Base-by-base conservation (phyloP, 2,113 vertebrate genomes). In the Chinchilla lanigera region DNA sequence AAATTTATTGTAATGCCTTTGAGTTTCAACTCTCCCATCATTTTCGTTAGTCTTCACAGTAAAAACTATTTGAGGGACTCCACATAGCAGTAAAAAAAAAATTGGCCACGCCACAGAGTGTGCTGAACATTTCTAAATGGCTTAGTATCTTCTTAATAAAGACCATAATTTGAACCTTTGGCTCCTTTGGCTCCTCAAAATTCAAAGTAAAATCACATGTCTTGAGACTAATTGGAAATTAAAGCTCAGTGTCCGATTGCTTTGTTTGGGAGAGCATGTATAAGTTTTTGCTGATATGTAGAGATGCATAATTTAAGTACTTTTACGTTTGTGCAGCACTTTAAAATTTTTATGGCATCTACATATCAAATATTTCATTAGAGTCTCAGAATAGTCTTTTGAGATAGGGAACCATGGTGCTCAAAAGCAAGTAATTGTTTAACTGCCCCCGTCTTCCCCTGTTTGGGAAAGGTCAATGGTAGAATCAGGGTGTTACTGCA, bases 1-100 rank as follows among this genome's bases (percentile, higher is more conserved):
- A 78, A 95, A 92, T 93, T 95, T 90, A 92, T n/a, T 89, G 75
- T 96, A 96, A 97, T 97, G 92, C 94, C 97, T 41, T 67, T 97
- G 63, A 71, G n/a, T 98, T 98, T 98, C 93, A 98, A 96, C 77
- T 90, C n/a, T 95, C 26, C 96, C 86, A 96, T 85, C 14, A 80
- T 75, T 97, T 98, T 98, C 97, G 98, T 98, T 98, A 97, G 61
- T 96, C 92, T 98, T 97, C 93, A 91, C 44, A 78, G 33, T 89
- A 93, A 97, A 98, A 97, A 61, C 88, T 97, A 95, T 96, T 97
- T 47, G 95, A 73, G 94, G 81, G 73, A 90, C n/a, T 52, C 26
- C 63, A 94, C 16, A 93, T 0, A 87, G 9, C 50, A 87, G n/a
- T 89, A 81, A 86, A 67, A 95, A 28, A 69, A 69, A 93, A 93